Evolutionary conservation across 1,140 invertebrate species (phyloP).

Genomic region (Macrostomum lignano): DNA sequence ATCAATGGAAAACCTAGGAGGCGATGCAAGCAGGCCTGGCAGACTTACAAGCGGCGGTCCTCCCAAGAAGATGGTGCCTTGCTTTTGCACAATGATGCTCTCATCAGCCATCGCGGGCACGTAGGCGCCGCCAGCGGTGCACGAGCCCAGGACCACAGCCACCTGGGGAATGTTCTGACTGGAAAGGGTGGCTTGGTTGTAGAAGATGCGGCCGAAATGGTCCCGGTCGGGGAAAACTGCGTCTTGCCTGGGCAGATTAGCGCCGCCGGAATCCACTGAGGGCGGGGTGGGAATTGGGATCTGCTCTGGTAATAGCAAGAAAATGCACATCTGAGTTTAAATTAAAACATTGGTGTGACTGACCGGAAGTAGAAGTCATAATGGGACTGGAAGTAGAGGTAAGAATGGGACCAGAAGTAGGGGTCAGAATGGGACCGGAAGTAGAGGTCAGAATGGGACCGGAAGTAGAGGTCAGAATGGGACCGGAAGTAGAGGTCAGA

Average conservation of each 20-base stretch:
- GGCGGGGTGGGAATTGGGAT: conserved; percentile 1
- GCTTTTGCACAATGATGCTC: conserved; percentile 64
- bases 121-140: conserved; percentile 92
- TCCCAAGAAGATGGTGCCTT: conserved; percentile 84
- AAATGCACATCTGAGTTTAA: no score
- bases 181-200: conserved; percentile 86
- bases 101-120: conserved; percentile 93
- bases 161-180: conserved; percentile 66
- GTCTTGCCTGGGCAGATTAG: conserved; percentile 72
- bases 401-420: no score
- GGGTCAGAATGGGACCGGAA: no score
- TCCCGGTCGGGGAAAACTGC: conserved; percentile 75
- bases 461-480: no score
- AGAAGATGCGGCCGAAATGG: conserved; percentile 92
- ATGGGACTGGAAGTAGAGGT: no score
- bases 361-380: no score
- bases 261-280: conserved; percentile 76
- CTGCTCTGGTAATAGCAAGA: background rate
- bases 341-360: no score
- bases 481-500: no score
- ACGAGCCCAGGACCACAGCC: conserved; percentile 87
- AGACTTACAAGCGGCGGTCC: conserved; percentile 56
- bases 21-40: no score
- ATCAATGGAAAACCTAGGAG: no score
- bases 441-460: no score